phyloP scores from a whole-genome alignment of 2,888 invertebrate species.

The Zelleria hepariella region DNA sequence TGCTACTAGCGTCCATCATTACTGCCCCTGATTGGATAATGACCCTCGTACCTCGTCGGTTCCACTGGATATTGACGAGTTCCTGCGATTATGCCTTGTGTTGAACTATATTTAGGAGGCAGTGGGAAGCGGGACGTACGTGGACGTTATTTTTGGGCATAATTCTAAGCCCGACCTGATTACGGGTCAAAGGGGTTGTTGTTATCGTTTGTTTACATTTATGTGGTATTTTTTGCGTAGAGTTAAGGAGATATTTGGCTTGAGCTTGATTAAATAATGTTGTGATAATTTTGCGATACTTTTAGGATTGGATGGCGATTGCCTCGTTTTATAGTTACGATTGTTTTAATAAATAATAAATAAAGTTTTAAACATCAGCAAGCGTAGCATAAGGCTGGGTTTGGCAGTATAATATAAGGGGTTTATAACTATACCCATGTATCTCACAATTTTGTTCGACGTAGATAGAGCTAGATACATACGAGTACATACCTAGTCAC shows the following conservation, averaged over 20 bases:
- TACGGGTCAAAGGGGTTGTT: neutral
- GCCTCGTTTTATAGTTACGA: no score
- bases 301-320: no score
- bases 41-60: neutral
- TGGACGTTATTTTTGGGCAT: neutral
- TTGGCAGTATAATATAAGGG: no score
- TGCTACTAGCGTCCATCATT: neutral
- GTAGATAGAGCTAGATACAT: no score
- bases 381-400: no score
- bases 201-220: neutral
- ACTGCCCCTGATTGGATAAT: neutral
- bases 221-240: neutral
- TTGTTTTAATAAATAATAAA: no score
- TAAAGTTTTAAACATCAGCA: no score
- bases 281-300: no score
- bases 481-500: no score
- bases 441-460: no score
- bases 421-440: no score
- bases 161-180: neutral
- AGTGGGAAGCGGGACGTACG: neutral
- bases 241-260: neutral
- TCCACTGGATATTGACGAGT: neutral
- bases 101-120: neutral
- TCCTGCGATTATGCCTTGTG: neutral
- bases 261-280: no score